Base-by-base conservation (phyloP, 2,888 invertebrate species). In the Drosophila stalkeri region DNA sequence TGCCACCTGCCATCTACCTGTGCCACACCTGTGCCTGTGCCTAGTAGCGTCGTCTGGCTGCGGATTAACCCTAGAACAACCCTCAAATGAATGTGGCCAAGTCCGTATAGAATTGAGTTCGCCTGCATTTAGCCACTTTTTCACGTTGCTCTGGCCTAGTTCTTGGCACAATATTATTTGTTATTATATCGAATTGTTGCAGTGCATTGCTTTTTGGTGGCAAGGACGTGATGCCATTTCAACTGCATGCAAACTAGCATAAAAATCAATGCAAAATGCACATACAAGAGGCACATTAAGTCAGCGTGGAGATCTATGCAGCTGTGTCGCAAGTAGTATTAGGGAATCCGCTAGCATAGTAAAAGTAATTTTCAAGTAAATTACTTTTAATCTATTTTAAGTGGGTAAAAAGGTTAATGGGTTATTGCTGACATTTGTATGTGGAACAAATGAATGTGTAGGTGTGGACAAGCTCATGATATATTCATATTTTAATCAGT, bases 121-220 rank as follows among this genome's bases (percentile, higher is more conserved):
- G 68, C 35, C 41, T 68, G 65, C 57, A 67, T 73, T 74, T 69
- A 51, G 60, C 61, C 66, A 68, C 4, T 12, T 81, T 72, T 72
- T 66, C 74, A 74, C 69, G 72, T 77, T 60, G 52, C 64, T 27
- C 43, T 86, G 86, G 73, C 86, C 90, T 75, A 86, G 80, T 88
- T 86, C 64, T 73, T 73, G 60, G 16, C 46, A 55, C 72, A 79
- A 78, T 82, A 79, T 77, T 89, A 88, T 82, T 82, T 77, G 64
- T 75, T 87, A 85, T 87, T 76, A 77, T 67, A 77, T 71, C 47
- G 63, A 76, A 71, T 55, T 54, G 60, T 65, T 49, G 61, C 61
- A 46, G 12, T 18, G 63, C 60, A 46, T 64, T 44, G 43, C 27
- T 64, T 75, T 75, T 75, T 73, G 35, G 71, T 72, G 72, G 77